Percentiles rank a stretch among this genome's conserved stretches.
Conservation (phyloP, 2,888 invertebrate species). For the Lobophora halterata region DNA sequence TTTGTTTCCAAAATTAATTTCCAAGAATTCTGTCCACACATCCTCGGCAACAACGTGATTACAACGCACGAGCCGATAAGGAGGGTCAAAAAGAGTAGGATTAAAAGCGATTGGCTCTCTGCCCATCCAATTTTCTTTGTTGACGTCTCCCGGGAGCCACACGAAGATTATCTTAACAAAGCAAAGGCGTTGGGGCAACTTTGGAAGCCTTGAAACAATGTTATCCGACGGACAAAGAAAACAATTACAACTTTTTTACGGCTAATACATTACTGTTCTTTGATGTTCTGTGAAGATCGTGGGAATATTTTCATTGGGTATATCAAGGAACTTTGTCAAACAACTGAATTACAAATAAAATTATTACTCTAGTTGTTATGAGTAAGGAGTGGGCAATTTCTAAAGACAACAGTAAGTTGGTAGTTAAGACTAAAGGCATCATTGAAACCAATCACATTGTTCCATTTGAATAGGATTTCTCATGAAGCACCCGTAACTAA, state of each 20-base stretch:
- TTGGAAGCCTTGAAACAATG: constrained; percentile 62
- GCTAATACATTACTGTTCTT: constrained; percentile 47
- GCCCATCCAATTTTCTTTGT: constrained; percentile 81
- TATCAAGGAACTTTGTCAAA: too few species aligned
- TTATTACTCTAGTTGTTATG: too few species aligned
- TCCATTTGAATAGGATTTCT: constrained; percentile 11
- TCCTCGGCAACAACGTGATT: constrained; percentile 58
- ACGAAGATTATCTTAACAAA: constrained; percentile 77
- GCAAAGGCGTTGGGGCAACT: constrained; percentile 61
- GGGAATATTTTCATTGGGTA: constrained; percentile 6
- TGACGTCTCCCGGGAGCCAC: constrained; percentile 69
- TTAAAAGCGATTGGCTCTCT: constrained; percentile 78
- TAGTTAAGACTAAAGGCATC: too few species aligned
- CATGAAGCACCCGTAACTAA: constrained; percentile 24
- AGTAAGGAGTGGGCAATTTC: too few species aligned
- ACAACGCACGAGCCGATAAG: constrained; percentile 68
- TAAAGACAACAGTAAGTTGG: too few species aligned
- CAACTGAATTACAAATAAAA: too few species aligned
- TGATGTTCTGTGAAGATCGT: constrained; percentile 30
- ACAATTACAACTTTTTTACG: constrained; percentile 58
- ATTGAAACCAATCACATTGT: constrained; percentile 18
- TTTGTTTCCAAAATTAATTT: neutral
- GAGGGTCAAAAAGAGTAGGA: constrained; percentile 73
- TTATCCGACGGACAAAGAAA: constrained; percentile 55
- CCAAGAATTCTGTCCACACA: constrained; percentile 35